Conservation (phyloP, 2,888 invertebrate species). For the Mythimna vitellina region DNA sequence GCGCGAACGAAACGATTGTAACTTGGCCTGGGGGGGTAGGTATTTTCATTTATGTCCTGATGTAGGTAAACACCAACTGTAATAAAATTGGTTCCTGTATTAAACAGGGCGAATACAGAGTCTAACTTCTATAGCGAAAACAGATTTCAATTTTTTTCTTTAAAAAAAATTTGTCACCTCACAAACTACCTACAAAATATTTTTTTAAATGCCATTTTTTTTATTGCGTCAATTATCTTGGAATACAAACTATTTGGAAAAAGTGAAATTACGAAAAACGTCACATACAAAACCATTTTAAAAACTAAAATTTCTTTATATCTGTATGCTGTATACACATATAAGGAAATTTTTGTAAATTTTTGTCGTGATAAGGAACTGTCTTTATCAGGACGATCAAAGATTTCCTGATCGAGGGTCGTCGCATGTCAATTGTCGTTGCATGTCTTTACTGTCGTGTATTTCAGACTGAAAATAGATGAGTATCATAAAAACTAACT, state of each 20-base stretch:
- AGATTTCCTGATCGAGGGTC: constrained; percentile 5
- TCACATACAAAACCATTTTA: background rate
- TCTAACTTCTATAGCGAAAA: background rate
- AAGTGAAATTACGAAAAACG: background rate
- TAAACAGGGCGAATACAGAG: background rate
- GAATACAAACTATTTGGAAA: background rate
- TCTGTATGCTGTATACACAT: no score
- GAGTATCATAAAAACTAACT: constrained; percentile 32
- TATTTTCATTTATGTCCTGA: background rate
- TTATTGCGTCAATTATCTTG: no score
- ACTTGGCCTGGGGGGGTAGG: no score
- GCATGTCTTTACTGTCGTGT: constrained; percentile 30
- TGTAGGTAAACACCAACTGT: no score
- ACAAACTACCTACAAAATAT: no score
- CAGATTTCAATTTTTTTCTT: no score
- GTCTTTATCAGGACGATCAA: constrained; percentile 18
- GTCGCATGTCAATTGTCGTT: constrained; percentile 25
- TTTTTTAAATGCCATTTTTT: no score
- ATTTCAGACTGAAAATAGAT: constrained; percentile 40
- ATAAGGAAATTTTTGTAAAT: no score
- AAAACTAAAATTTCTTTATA: constrained; percentile 1
- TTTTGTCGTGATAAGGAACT: no score
- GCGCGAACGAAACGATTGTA: no score
- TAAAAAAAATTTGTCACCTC: no score
- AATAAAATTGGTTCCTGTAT: background rate